Evolutionary conservation across 1,140 invertebrate genomes (phyloP).

Genomic region (Sesamia nonagrioides): DNA sequence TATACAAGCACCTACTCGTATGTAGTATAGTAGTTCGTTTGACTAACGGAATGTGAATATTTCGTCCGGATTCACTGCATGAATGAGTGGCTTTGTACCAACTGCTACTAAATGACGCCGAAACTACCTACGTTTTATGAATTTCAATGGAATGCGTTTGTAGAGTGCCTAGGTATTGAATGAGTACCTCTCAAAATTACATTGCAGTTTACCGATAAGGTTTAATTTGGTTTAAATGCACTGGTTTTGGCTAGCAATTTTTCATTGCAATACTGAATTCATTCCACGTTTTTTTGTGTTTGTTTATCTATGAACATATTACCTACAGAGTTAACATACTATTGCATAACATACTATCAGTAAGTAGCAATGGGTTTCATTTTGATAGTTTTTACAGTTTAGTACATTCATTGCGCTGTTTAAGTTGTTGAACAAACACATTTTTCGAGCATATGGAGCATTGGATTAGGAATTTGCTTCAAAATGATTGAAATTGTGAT

Average conservation of each 20-base stretch:
- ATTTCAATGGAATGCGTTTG: constrained; percentile 56
- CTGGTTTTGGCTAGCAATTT: neutral
- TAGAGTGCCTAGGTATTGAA: constrained; percentile 42
- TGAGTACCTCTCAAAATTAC: constrained; percentile 39
- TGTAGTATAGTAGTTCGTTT: constrained; percentile 56
- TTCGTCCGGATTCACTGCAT: constrained; percentile 67
- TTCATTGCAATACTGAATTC: neutral
- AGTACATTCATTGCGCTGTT: too few relatives aligned
- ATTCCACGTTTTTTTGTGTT: neutral
- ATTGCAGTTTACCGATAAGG: constrained; percentile 11
- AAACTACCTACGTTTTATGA: constrained; percentile 59
- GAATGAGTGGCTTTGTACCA: constrained; percentile 68
- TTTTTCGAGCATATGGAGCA: too few relatives aligned
- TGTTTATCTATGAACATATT: neutral
- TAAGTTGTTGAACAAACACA: too few relatives aligned
- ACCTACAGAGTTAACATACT: neutral
- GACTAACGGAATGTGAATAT: constrained; percentile 74
- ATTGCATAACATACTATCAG: too few relatives aligned
- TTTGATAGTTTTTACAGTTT: too few relatives aligned
- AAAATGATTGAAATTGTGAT: too few relatives aligned
- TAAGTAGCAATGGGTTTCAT: too few relatives aligned
- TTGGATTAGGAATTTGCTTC: too few relatives aligned
- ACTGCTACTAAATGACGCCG: constrained; percentile 60
- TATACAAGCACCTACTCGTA: constrained; percentile 40
- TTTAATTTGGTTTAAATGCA: constrained; percentile 4